Conservation (phyloP, 2,113 vertebrate species). For the Apeltes quadracus region DNA sequence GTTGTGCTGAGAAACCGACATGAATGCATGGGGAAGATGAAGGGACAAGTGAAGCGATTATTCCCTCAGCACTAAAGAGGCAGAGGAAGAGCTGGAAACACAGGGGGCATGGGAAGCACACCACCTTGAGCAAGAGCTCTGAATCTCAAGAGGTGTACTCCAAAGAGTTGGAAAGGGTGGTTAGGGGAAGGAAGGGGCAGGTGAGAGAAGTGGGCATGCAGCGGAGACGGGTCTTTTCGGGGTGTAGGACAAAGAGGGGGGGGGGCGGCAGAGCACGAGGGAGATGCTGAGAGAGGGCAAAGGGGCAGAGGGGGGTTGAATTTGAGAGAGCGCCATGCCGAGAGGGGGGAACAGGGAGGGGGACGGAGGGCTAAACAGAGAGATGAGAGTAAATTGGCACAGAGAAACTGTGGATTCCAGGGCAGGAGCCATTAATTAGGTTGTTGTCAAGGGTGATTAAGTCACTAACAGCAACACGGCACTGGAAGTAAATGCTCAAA, state of each 20-base stretch:
- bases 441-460: constrained; percentile 74
- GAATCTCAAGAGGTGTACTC: background rate
- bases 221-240: background rate
- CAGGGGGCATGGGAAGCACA: constrained; percentile 43
- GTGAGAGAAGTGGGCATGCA: constrained; percentile 14
- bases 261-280: background rate
- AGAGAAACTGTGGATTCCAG: constrained; percentile 59
- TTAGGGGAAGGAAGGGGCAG: constrained; percentile 8
- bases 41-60: background rate
- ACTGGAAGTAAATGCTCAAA: constrained; percentile 24
- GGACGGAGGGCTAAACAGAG: constrained; percentile 5
- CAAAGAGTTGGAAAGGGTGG: background rate
- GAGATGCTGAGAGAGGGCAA: constrained; percentile 23
- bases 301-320: background rate
- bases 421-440: constrained; percentile 68
- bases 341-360: constrained; percentile 19
- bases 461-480: constrained; percentile 52
- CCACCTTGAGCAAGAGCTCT: background rate
- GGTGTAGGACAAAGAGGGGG: constrained; percentile 24
- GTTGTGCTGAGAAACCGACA: background rate
- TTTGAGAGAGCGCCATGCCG: constrained; percentile 27
- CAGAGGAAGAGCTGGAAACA: background rate
- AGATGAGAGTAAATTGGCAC: constrained; percentile 54
- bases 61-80: background rate
- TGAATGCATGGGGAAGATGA: background rate